A percentile compares a stretch with the other conserved stretches of the same genome.
phyloP scores from a whole-genome alignment of 2,888 invertebrate genomes.

The Aspidiotus rigidus region DNA sequence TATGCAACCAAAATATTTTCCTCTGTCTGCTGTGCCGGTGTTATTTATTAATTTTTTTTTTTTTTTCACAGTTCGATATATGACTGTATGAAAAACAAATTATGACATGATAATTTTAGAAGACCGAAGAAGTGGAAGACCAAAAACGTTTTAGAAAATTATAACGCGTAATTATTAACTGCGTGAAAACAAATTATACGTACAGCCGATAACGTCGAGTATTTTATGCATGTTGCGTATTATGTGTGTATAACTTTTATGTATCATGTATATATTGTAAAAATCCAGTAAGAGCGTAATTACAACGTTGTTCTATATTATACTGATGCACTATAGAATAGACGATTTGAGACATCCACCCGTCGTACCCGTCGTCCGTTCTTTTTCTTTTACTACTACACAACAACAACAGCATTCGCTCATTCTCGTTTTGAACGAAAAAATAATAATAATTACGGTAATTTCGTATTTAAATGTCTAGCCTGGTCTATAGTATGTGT shows the following conservation, averaged over 20 bases:
- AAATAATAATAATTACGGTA: constrained; percentile 13
- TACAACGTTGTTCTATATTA: too few relatives aligned
- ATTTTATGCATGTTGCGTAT: neutral
- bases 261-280: neutral
- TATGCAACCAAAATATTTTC: too few relatives aligned
- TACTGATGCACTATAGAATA: too few relatives aligned
- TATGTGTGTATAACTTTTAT: too few relatives aligned
- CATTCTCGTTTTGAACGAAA: neutral
- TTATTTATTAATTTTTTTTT: too few relatives aligned
- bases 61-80: too few relatives aligned
- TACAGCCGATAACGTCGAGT: too few relatives aligned
- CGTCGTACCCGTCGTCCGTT: too few relatives aligned
- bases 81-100: neutral
- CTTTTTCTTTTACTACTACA: too few relatives aligned
- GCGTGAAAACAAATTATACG: neutral
- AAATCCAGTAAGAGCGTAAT: neutral
- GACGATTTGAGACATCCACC: too few relatives aligned
- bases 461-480: constrained; percentile 14
- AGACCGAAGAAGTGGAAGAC: neutral
- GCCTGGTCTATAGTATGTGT: too few relatives aligned
- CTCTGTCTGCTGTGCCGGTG: too few relatives aligned
- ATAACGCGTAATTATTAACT: constrained; percentile 2
- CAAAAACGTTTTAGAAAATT: neutral
- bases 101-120: neutral
- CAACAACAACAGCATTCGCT: neutral